Conservation (phyloP, 2,888 invertebrate species). For the Stenodera caucasica region DNA sequence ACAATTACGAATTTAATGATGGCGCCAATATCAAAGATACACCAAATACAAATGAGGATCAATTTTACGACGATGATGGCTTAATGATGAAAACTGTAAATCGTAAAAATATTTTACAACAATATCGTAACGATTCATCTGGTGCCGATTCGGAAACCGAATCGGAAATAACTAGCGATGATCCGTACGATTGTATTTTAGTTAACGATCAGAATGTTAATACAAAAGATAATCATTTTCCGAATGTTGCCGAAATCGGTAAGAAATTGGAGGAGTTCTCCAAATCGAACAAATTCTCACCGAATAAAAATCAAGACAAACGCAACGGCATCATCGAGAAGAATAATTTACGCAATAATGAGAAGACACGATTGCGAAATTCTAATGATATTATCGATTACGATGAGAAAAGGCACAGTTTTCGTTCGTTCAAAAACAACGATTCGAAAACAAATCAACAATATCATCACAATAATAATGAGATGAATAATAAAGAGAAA, state of each 20-base stretch:
- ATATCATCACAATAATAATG: conserved; percentile 33
- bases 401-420: conserved; percentile 42
- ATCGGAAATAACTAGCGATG: conserved; percentile 70
- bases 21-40: no score
- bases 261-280: conserved; percentile 55
- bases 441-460: conserved; percentile 44
- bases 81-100: conserved; percentile 73
- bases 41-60: conserved; percentile 56
- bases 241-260: conserved; percentile 56
- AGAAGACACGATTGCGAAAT: conserved; percentile 34
- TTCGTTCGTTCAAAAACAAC: conserved; percentile 51
- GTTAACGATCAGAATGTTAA: conserved; percentile 68
- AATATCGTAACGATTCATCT: conserved; percentile 64
- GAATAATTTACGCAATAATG: conserved; percentile 39
- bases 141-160: conserved; percentile 66
- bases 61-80: conserved; percentile 69
- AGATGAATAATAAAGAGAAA: conserved; percentile 38
- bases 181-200: conserved; percentile 80
- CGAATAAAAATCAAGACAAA: conserved; percentile 44
- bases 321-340: conserved; percentile 41
- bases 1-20: conserved; percentile 20
- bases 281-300: conserved; percentile 52
- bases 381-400: conserved; percentile 46
- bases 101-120: conserved; percentile 71
- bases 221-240: conserved; percentile 48